These are phyloP conservation scores for Salvelinus fontinalis DNA, from an alignment of 2,113 vertebrate genomes.

Conservation along the genomic window DNA sequence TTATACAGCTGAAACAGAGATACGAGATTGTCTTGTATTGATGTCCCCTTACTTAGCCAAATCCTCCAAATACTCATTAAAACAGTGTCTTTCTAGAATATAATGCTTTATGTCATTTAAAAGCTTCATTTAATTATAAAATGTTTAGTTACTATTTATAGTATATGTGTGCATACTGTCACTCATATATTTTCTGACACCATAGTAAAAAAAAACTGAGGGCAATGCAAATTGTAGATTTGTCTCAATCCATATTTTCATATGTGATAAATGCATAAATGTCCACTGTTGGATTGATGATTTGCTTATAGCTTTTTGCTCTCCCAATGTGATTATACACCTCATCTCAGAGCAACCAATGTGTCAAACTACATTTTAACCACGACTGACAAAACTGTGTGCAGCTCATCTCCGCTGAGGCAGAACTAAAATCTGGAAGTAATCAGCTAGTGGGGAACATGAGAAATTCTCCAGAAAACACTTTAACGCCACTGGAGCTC, in stretches of 20 bases:
- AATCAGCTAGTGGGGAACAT: constrained; percentile 92
- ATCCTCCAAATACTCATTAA: neutral
- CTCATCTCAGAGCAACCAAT: constrained; percentile 59
- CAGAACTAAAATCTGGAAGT: constrained; percentile 99
- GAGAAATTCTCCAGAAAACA: constrained; percentile 94
- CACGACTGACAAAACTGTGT: constrained; percentile 82
- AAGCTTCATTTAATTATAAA: neutral
- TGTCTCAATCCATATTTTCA: neutral
- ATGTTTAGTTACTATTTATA: neutral
- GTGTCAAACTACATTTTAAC: constrained; percentile 84
- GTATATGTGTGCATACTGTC: too few species aligned
- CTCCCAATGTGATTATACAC: constrained; percentile 65
- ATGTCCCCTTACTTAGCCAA: constrained; percentile 7
- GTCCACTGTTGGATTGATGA: constrained; percentile 36
- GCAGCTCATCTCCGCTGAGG: constrained; percentile 85
- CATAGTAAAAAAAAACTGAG: too few species aligned
- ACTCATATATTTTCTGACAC: too few species aligned
- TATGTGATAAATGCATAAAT: constrained; percentile 32
- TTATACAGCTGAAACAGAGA: constrained; percentile 42
- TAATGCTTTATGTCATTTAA: neutral
- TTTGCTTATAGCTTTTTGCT: constrained; percentile 25
- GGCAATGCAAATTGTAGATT: neutral
- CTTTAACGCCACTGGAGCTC: constrained; percentile 93
- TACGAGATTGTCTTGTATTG: neutral
- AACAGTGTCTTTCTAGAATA: neutral